Evolutionary conservation across 1,140 invertebrate genomes (phyloP), one percentile per base, ranked within the genome.

Genomic region (Fopius arisanus): DNA sequence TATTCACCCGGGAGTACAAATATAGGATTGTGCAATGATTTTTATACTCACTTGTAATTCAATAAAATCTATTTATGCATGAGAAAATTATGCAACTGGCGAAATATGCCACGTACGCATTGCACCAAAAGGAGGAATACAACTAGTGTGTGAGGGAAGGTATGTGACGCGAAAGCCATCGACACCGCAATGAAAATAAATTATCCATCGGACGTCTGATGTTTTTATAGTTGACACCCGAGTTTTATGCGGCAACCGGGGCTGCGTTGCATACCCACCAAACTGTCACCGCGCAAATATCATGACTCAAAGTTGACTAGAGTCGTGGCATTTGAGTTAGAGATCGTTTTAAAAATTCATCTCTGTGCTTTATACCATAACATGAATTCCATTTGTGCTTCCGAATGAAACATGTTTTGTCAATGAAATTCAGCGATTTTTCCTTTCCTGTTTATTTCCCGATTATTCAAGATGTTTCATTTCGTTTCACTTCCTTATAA

Each of bases 121-220:
- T 40, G 62, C 26, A 54, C 26, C 48, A 54, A 19, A 9, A 54
- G 48, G 21, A 54, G 48, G 10, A 54, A 26, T 21, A 54, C 21
- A n/a, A 54, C 48, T 4, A 16, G 3, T 31, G 29, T 7, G 21
- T 16, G 48, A 69, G 43, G 21, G 59, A 69, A 74, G 67, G 33
- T 62, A 68, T 65, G 54, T 63, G 73, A 70, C 59, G 29, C 2
- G 43, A 54, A 62, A 62, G 41, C 66, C 51, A 62, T 62, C 48
- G 65, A 63, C 54, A 70, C 59, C 40, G 28, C 59, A 65, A 41
- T 70, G 48, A 59, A 70, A 71, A 71, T 71, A 63, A 71, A 63
- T 71, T 63, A 63, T 63, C 33, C 54, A 65, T 63, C 59, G 28
- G 54, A 71, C 54, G 59, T 16, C 37, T 63, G 41, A 29, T 63